phyloP scores from a whole-genome alignment of 2,888 invertebrate genomes.

The Dryocosmus kuriphilus region DNA sequence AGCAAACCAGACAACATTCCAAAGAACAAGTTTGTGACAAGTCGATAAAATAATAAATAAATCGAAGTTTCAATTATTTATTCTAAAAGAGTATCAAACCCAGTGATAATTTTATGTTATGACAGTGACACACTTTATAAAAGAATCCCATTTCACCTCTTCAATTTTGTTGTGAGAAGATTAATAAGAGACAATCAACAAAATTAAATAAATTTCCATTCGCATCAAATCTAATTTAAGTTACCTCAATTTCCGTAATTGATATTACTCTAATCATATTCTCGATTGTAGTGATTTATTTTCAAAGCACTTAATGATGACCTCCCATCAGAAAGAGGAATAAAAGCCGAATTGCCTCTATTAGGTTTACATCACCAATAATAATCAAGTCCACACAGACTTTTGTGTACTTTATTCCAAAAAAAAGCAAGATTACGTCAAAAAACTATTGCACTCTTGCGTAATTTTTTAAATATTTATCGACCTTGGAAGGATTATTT shows the following conservation, averaged over 20 bases:
- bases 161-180: not conserved
- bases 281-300: not conserved
- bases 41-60: not conserved
- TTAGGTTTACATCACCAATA: not conserved
- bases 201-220: too few species aligned
- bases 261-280: not conserved
- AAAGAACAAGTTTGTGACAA: slow-evolving; percentile 68
- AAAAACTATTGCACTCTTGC: not conserved
- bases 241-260: not conserved
- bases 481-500: not conserved
- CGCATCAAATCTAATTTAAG: not conserved
- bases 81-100: too few species aligned
- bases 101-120: too few species aligned
- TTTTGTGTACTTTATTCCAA: not conserved
- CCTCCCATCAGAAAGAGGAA: not conserved
- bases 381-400: not conserved
- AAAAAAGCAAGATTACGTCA: not conserved
- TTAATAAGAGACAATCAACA: not conserved
- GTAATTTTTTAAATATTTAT: not conserved
- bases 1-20: slow-evolving; percentile 68
- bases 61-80: not conserved
- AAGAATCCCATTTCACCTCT: too few species aligned
- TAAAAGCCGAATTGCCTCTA: not conserved
- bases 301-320: not conserved
- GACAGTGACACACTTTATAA: too few species aligned